phyloP scores from a whole-genome alignment of 1,140 invertebrate genomes.

The Colletes gigas region DNA sequence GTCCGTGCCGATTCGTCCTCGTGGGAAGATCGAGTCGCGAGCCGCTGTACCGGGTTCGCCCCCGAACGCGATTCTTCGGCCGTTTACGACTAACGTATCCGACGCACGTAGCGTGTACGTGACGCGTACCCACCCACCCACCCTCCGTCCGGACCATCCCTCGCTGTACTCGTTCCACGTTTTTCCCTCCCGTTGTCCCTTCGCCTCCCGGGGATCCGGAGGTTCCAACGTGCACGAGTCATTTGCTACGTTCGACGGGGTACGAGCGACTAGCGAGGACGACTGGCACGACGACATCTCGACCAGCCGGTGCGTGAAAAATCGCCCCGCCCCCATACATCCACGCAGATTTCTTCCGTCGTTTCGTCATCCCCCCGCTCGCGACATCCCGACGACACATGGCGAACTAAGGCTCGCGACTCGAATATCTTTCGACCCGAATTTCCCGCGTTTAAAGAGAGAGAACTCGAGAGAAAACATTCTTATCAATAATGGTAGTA shows the following conservation, averaged over 20 bases:
- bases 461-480: too few relatives aligned
- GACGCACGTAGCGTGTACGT: slow-evolving; percentile 65
- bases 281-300: slow-evolving; percentile 50
- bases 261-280: slow-evolving; percentile 36
- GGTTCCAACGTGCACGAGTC: slow-evolving; percentile 60
- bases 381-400: slow-evolving; percentile 25
- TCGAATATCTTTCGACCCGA: background rate
- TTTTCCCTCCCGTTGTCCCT: slow-evolving; percentile 44
- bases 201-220: background rate
- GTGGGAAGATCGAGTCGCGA: slow-evolving; percentile 58
- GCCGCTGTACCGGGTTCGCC: slow-evolving; percentile 3
- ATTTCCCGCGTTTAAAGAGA: background rate
- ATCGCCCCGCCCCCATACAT: slow-evolving; percentile 52
- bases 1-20: slow-evolving; percentile 43
- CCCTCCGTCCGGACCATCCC: background rate
- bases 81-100: slow-evolving; percentile 68
- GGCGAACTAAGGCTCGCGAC: background rate
- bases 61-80: slow-evolving; percentile 56
- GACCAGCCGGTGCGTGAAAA: slow-evolving; percentile 70
- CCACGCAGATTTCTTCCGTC: slow-evolving; percentile 57
- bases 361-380: slow-evolving; percentile 40
- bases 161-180: slow-evolving; percentile 16
- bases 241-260: slow-evolving; percentile 62
- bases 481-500: too few relatives aligned
- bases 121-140: slow-evolving; percentile 46